phyloP scores from a whole-genome alignment of 2,113 vertebrate species.

The Dipodomys stephensi region DNA sequence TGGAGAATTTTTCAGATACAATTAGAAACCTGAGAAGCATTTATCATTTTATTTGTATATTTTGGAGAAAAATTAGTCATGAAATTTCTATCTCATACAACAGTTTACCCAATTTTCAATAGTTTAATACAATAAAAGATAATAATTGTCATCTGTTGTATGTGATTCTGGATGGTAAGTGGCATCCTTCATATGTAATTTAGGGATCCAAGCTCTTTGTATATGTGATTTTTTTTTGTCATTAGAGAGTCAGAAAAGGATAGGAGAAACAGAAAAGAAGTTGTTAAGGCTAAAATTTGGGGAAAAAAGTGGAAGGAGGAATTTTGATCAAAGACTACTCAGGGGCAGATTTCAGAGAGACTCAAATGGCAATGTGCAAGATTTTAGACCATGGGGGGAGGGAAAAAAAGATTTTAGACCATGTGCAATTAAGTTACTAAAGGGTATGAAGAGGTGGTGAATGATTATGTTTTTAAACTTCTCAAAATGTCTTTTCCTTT shows the following conservation, averaged over 20 bases:
- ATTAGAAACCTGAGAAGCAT: not conserved
- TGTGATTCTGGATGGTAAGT: not conserved
- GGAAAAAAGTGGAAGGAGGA: not conserved
- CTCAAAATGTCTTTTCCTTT: not conserved
- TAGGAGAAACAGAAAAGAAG: not conserved
- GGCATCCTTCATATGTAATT: not conserved
- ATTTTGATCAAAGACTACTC: not conserved
- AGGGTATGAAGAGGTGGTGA: not conserved
- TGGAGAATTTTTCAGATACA: slow-evolving; percentile 10
- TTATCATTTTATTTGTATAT: not conserved
- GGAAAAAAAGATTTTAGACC: not conserved
- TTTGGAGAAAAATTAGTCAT: not conserved
- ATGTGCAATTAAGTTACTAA: not conserved
- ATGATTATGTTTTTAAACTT: not conserved
- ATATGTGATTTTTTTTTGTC: not conserved
- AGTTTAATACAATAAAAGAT: not conserved
- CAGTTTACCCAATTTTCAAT: not conserved
- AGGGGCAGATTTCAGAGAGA: not conserved
- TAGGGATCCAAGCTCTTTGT: not conserved
- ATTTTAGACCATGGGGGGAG: not conserved
- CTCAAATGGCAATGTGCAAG: not conserved
- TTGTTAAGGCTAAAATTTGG: not conserved
- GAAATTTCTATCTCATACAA: not conserved
- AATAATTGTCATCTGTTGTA: not conserved
- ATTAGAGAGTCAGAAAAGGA: not conserved